Conservation (phyloP, 2,888 invertebrate species). For the Esperia sulphurella region DNA sequence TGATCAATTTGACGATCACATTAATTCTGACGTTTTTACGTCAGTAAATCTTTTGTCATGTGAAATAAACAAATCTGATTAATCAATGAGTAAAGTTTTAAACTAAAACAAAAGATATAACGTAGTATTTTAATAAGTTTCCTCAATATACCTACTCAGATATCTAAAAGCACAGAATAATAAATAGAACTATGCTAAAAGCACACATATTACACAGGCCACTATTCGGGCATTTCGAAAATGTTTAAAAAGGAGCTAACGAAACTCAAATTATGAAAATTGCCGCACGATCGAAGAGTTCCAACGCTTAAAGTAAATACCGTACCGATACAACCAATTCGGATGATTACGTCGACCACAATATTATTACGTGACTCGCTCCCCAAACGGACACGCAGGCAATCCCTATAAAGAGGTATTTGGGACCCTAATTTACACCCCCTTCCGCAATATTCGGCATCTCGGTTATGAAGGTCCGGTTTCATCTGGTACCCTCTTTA, state of each 20-base stretch:
- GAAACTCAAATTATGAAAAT: slow-evolving; percentile 2
- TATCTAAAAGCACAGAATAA: too few species aligned
- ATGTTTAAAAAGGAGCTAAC: not conserved
- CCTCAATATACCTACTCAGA: too few species aligned
- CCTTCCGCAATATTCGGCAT: slow-evolving; percentile 64
- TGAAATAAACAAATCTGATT: too few species aligned
- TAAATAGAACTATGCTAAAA: too few species aligned
- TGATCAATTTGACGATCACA: too few species aligned
- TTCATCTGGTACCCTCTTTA: slow-evolving; percentile 35
- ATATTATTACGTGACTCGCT: slow-evolving; percentile 70
- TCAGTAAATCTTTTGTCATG: too few species aligned
- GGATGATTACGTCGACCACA: slow-evolving; percentile 57
- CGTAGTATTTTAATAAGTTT: too few species aligned
- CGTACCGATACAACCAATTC: slow-evolving; percentile 18
- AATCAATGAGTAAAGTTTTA: too few species aligned
- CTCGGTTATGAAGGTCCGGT: slow-evolving; percentile 59
- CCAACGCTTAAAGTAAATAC: slow-evolving; percentile 3
- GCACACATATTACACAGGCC: too few species aligned
- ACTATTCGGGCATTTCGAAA: too few species aligned
- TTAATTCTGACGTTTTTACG: too few species aligned
- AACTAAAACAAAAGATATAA: too few species aligned
- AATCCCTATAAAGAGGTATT: slow-evolving; percentile 72
- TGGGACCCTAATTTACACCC: slow-evolving; percentile 74
- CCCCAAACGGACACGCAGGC: slow-evolving; percentile 55
- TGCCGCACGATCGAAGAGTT: not conserved